phyloP scores from a whole-genome alignment of 2,888 invertebrate genomes.

The Kuschelorhynchus macadamiae region DNA sequence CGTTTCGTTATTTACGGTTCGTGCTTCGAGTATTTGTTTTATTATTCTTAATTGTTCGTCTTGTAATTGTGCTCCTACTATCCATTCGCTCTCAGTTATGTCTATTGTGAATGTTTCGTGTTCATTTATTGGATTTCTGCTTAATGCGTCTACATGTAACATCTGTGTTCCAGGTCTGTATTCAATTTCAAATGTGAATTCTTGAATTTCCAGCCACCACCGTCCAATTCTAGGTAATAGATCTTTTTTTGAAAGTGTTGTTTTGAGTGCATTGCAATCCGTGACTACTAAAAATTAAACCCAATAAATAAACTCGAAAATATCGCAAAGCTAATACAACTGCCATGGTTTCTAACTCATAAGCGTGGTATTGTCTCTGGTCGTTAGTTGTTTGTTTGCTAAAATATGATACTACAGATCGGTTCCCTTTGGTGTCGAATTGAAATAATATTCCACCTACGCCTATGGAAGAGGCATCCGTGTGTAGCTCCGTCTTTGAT shows the following conservation, averaged over 20 bases:
- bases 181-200: slow-evolving; percentile 17
- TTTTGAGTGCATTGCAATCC: slow-evolving; percentile 54
- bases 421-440: background rate
- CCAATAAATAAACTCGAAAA: slow-evolving; percentile 44
- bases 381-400: slow-evolving; percentile 15
- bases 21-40: no score
- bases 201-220: slow-evolving; percentile 16
- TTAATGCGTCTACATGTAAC: slow-evolving; percentile 22
- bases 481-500: slow-evolving; percentile 52
- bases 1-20: no score
- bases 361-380: background rate
- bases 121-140: slow-evolving; percentile 4
- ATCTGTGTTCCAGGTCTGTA: slow-evolving; percentile 41
- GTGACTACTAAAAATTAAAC: slow-evolving; percentile 44
- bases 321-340: slow-evolving; percentile 7
- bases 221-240: slow-evolving; percentile 54
- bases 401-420: slow-evolving; percentile 1
- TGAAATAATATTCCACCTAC: slow-evolving; percentile 14
- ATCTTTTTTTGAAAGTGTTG: slow-evolving; percentile 51
- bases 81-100: slow-evolving; percentile 10
- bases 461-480: slow-evolving; percentile 49
- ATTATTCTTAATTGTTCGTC: background rate
- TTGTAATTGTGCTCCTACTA: slow-evolving; percentile 11
- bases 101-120: background rate
- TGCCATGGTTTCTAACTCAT: slow-evolving; percentile 14